Conservation (phyloP, 2,888 invertebrate genomes). For the Eretmocerus hayati region DNA sequence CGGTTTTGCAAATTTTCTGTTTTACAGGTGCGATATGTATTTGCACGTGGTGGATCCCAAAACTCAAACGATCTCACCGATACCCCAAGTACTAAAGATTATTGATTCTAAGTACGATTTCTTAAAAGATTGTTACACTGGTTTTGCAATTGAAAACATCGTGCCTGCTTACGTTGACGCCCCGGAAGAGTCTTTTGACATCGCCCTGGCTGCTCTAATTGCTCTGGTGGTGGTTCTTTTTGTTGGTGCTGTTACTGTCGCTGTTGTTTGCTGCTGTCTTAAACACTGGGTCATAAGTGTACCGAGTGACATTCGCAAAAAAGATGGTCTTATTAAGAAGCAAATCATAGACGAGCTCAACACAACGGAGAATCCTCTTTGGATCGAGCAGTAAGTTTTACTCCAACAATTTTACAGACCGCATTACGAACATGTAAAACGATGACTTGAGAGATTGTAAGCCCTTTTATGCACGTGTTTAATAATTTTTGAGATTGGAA, state of each 20-base stretch:
- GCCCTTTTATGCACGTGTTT: no score
- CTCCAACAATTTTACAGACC: no score
- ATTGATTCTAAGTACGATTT: constrained; percentile 82
- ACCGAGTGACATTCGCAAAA: constrained; percentile 73
- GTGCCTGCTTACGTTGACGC: constrained; percentile 61
- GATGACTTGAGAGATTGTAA: no score
- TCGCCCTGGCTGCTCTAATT: constrained; percentile 77
- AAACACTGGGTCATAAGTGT: constrained; percentile 81
- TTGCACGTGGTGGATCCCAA: constrained; percentile 72
- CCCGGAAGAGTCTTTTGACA: constrained; percentile 72
- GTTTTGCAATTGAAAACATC: constrained; percentile 68
- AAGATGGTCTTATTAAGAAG: constrained; percentile 75
- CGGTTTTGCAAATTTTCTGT: constrained; percentile 3
- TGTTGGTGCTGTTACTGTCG: constrained; percentile 79
- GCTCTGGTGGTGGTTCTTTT: constrained; percentile 78
- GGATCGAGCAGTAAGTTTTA: constrained; percentile 86
- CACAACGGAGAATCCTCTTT: constrained; percentile 85
- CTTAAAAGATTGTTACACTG: constrained; percentile 69
- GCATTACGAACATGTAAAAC: no score
- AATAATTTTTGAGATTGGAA: no score
- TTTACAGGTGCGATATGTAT: constrained; percentile 73
- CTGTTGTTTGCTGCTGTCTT: constrained; percentile 81
- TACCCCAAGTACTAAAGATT: constrained; percentile 69
- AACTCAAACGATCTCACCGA: constrained; percentile 68
- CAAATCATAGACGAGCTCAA: constrained; percentile 79